Evolutionary conservation across 2,797 vertebrate species (phyloP).

Genomic region (Bryconaethiops microstoma): DNA sequence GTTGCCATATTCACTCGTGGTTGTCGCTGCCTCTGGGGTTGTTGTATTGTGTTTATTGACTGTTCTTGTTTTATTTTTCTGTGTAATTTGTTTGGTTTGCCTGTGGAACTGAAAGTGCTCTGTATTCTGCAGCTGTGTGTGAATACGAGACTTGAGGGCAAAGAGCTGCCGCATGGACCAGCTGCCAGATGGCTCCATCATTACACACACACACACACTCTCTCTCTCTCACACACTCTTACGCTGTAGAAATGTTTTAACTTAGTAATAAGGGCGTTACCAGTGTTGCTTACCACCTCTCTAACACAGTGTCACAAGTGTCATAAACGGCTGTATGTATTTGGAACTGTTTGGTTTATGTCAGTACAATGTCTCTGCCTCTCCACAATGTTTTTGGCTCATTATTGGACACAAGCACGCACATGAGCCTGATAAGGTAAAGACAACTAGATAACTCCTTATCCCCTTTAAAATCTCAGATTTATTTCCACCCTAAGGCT

Average conservation of each 20-base stretch:
- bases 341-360: conserved; percentile 8
- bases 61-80: conserved; percentile 51
- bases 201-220: conserved; percentile 43
- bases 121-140: conserved; percentile 73
- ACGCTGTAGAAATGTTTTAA: no score
- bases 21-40: conserved; percentile 27
- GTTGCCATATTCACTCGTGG: conserved; percentile 27
- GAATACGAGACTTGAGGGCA: conserved; percentile 65
- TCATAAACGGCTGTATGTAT: conserved; percentile 33
- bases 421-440: not conserved
- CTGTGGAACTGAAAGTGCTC: conserved; percentile 58
- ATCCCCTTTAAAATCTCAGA: no score
- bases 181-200: conserved; percentile 71
- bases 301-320: conserved; percentile 51
- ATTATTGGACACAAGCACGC: conserved; percentile 7
- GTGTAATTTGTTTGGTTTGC: conserved; percentile 46
- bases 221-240: no score
- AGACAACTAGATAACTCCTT: no score
- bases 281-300: conserved; percentile 48
- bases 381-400: not conserved
- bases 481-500: no score
- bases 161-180: conserved; percentile 64
- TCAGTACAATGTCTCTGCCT: not conserved
- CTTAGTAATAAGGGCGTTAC: no score
- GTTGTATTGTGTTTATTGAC: conserved; percentile 40